Base-by-base conservation (phyloP, 2,113 vertebrate genomes). In the Tenebrosternarchus preto region DNA sequence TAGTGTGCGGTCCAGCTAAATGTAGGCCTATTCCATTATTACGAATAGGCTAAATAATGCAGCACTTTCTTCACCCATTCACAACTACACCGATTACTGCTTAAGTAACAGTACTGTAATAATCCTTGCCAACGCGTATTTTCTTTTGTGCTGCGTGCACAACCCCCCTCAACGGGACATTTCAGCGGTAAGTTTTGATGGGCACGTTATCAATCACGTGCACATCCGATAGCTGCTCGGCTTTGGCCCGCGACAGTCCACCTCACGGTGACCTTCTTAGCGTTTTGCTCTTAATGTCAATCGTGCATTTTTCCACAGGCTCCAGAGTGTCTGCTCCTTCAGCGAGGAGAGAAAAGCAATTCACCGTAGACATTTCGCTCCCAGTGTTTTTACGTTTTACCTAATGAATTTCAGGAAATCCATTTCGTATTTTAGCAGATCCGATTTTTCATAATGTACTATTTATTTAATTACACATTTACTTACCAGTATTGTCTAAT, bases 251-350 rank as follows among this genome's bases (percentile, higher is more conserved):
- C 57, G 89, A 89, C 92, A 92, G 94, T 94, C 94, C 92, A 93
- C 93, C 91, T 93, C 91, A 88, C 67, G 20, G 88, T 84, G 87
- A 88, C 88, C 88, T 86, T 91, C 91, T 92, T 90, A 88, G 88
- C 89, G 91, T 92, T 94, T 92, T 93, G 93, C 93, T 94, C 93
- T 94, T 94, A 94, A 95, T 89, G 94, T 95, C 94, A 94, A 93
- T 93, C 92, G 88, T 90, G 91, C 92, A 93, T 94, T 95, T 93
- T 69, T 61, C 31, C 90, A 92, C 31, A 82, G 95, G 95, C 95
- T 95, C 94, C 94, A 92, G 90, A 86, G 90, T 94, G 94, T 96
- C 95, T 95, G 92, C 92, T 88, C 70, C 82, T 91, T 89, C 91
- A 85, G 91, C 87, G 92, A 92, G 80, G 89, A 90, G 87, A 84